phyloP scores from a whole-genome alignment of 2,797 vertebrate species.

The Lepidocolaptes lacrymiger region DNA sequence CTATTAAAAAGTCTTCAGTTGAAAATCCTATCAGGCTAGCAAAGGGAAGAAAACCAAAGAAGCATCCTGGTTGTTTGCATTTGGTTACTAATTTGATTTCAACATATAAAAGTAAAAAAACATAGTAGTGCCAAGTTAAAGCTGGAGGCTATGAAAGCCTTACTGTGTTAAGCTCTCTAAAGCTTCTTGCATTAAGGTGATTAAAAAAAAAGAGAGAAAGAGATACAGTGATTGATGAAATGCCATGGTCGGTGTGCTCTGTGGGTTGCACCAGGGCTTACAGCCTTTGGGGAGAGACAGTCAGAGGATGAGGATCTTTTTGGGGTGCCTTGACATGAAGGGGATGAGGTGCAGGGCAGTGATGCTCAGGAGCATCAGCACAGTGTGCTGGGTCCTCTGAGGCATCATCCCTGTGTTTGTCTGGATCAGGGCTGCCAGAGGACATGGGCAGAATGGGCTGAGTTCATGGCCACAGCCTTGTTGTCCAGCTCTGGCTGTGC shows the following conservation, averaged over 20 bases:
- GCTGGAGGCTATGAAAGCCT: conserved; percentile 30
- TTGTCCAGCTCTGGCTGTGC: not conserved
- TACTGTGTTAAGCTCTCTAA: conserved; percentile 41
- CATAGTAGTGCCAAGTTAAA: not conserved
- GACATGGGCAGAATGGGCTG: not conserved
- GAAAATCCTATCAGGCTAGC: not conserved
- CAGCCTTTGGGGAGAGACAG: not conserved
- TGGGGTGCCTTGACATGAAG: not conserved
- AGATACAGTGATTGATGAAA: not conserved
- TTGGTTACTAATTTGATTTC: conserved; percentile 28
- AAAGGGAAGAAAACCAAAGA: not conserved
- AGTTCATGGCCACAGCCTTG: not conserved
- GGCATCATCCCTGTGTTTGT: fast-evolving
- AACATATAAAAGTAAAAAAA: not conserved
- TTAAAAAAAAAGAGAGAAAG: not conserved
- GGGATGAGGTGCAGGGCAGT: not conserved
- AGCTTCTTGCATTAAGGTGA: conserved; percentile 50
- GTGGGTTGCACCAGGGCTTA: fast-evolving
- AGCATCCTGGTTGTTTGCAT: not conserved
- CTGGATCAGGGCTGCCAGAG: not conserved
- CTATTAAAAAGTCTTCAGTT: conserved; percentile 50
- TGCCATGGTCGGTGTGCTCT: fast-evolving
- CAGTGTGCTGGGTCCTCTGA: not conserved
- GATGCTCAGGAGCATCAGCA: fast-evolving
- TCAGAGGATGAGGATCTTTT: not conserved